phyloP scores from a whole-genome alignment of 2,888 invertebrate species.

The Drosophila mettleri region DNA sequence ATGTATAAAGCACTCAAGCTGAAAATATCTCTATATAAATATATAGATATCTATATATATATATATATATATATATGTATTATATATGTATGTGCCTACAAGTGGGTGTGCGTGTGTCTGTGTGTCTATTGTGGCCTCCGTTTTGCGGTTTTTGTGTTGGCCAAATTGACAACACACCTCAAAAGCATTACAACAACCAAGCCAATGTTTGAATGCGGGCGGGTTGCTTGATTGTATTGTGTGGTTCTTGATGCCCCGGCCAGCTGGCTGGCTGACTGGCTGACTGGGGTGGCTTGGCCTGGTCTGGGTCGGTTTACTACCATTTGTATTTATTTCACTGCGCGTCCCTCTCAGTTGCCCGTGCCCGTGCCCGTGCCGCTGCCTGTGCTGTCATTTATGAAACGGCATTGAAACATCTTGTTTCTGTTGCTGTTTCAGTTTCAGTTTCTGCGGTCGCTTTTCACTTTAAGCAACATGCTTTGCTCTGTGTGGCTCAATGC shows the following conservation, averaged over 20 bases:
- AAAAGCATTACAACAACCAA: conserved; percentile 79
- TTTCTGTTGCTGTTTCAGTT: conserved; percentile 26
- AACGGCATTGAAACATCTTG: conserved; percentile 74
- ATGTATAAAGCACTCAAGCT: conserved; percentile 27
- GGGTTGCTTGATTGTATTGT: conserved; percentile 32
- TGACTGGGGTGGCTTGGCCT: neutral
- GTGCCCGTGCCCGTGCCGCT: too few species aligned
- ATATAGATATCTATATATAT: conserved; percentile 4
- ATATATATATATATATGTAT: too few species aligned
- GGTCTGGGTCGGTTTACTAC: neutral
- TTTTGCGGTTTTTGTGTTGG: conserved; percentile 49
- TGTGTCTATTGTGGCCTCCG: conserved; percentile 26
- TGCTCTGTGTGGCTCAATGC: conserved; percentile 51
- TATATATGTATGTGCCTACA: too few species aligned
- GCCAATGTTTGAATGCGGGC: conserved; percentile 74
- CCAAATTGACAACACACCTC: conserved; percentile 75
- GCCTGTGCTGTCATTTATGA: conserved; percentile 65
- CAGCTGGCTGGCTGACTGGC: neutral
- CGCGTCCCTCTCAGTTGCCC: conserved; percentile 11
- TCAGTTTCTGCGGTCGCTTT: conserved; percentile 27
- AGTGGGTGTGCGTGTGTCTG: neutral
- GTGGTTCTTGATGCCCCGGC: conserved; percentile 1
- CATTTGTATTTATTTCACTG: conserved; percentile 80
- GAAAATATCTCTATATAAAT: conserved; percentile 14
- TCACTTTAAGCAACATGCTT: conserved; percentile 22